Evolutionary conservation across 2,888 invertebrate genomes (phyloP).

Genomic region (Lepidochrysops patricia): DNA sequence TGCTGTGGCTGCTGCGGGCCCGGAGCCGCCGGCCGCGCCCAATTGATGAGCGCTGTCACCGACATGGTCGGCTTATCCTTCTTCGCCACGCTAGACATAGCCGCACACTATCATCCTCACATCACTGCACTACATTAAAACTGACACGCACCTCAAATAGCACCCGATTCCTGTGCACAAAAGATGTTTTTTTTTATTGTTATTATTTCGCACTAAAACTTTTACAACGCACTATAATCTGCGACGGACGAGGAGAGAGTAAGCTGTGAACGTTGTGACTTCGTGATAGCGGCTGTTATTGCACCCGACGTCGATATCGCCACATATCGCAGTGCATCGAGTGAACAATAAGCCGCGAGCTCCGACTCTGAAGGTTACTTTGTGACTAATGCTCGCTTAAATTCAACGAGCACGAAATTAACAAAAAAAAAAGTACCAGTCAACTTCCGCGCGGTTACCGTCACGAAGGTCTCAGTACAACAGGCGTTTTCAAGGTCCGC

Average conservation of each 20-base stretch:
- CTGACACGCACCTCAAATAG: constrained; percentile 34
- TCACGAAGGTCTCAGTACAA: constrained; percentile 70
- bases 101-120: constrained; percentile 66
- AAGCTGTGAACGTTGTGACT: constrained; percentile 61
- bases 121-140: constrained; percentile 47
- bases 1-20: constrained; percentile 48
- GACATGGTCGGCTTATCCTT: constrained; percentile 92
- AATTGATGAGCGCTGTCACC: constrained; percentile 86
- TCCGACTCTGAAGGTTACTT: constrained; percentile 49
- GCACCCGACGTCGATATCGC: constrained; percentile 39
- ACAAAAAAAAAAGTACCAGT: constrained; percentile 67
- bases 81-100: constrained; percentile 80
- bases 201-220: constrained; percentile 23
- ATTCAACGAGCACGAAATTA: constrained; percentile 65
- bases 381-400: constrained; percentile 67
- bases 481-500: constrained; percentile 68
- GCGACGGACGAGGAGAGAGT: constrained; percentile 40
- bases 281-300: constrained; percentile 66
- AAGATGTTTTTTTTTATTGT: constrained; percentile 25
- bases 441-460: constrained; percentile 73
- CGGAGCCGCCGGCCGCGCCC: constrained; percentile 72
- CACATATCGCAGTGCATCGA: constrained; percentile 52
- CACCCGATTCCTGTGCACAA: constrained; percentile 6
- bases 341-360: constrained; percentile 52
- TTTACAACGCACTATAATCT: constrained; percentile 15